Base-by-base conservation (phyloP, 2,888 invertebrate species). In the Lasioglossum calceatum region DNA sequence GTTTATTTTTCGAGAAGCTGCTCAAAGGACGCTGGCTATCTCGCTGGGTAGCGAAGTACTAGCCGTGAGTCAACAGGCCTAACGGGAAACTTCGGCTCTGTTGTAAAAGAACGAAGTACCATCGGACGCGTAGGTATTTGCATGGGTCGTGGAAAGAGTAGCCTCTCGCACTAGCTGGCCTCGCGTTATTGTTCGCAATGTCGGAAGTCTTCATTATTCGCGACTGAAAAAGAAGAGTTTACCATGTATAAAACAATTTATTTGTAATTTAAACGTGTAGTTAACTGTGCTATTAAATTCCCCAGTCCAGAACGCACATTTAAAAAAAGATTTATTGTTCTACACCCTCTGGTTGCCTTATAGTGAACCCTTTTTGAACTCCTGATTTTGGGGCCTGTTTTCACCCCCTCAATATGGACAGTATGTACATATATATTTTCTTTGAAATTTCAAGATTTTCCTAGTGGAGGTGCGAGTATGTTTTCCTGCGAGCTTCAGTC, bases 81-180 rank as follows among this genome's bases (percentile, higher is more conserved):
- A 89, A 89, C 88, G 88, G 88, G 89, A 89, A 77, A 71, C 67
- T 54, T 76, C 71, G 64, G 64, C 47, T 44, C 50, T 64, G 64
- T 64, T 76, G 70, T n/a, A 47, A 14, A 16, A 50, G 79, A 76
- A 80, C 77, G 78, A 89, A 84, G 79, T 79, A 73, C 78, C 81
- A 79, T 79, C 61, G 81, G 77, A 76, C 79, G 75, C 70, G 47
- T 54, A 72, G 36, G 50, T 16, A 50, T 78, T 79, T 79, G 67
- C 76, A 54, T 88, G 79, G 50, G 76, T 39, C 82, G 80, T 58
- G 32, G n/a, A 77, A 74, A 70, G n/a, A 74, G 3, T 42, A 8
- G 50, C 50, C 23, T 64, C 23, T 23, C 42, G n/a, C 27, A 16
- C 32, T 42, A 32, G 39, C 73, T 72, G 12, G 12, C 12, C 58